Evolutionary conservation across 2,113 vertebrate genomes (phyloP).

Genomic region (Trochalopteron elliotii): DNA sequence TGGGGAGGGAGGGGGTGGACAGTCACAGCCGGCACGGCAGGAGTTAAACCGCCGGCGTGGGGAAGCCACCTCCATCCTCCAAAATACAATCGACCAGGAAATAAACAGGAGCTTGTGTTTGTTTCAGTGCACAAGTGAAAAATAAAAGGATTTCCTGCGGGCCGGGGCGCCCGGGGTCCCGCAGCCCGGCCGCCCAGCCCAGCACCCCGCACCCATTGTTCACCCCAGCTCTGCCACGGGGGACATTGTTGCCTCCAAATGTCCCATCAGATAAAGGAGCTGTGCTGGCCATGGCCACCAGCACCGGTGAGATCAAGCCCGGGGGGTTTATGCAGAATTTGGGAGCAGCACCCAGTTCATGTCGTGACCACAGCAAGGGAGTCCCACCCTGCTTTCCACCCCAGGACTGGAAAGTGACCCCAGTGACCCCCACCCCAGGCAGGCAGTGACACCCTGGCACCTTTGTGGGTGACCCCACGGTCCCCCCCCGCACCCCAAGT

Average conservation of each 20-base stretch:
- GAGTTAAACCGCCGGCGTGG: slow-evolving; percentile 59
- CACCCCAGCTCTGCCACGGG: background rate
- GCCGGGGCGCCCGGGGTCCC: background rate
- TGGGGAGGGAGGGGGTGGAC: slow-evolving; percentile 35
- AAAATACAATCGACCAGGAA: slow-evolving; percentile 75
- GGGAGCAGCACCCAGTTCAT: background rate
- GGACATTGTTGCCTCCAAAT: slow-evolving; percentile 23
- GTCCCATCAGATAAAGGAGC: slow-evolving; percentile 37
- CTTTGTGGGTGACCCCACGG: background rate
- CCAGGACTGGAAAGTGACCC: background rate
- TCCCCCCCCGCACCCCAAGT: background rate
- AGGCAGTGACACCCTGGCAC: background rate
- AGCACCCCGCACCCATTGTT: slow-evolving; percentile 28
- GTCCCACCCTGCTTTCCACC: background rate
- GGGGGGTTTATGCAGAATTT: background rate
- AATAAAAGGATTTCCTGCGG: slow-evolving; percentile 80
- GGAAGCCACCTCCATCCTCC: slow-evolving; percentile 50
- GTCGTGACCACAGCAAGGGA: background rate
- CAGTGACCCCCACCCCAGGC: background rate
- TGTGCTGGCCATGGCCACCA: background rate
- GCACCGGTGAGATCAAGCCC: fast-evolving
- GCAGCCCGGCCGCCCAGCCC: background rate
- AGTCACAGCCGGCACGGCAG: background rate
- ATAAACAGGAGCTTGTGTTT: slow-evolving; percentile 75
- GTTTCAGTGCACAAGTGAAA: slow-evolving; percentile 74